A percentile compares a stretch with the other conserved stretches of the same genome.
These are phyloP conservation scores for Baronia brevicornis DNA, from an alignment of 2,888 invertebrate species.

Conservation along the genomic window DNA sequence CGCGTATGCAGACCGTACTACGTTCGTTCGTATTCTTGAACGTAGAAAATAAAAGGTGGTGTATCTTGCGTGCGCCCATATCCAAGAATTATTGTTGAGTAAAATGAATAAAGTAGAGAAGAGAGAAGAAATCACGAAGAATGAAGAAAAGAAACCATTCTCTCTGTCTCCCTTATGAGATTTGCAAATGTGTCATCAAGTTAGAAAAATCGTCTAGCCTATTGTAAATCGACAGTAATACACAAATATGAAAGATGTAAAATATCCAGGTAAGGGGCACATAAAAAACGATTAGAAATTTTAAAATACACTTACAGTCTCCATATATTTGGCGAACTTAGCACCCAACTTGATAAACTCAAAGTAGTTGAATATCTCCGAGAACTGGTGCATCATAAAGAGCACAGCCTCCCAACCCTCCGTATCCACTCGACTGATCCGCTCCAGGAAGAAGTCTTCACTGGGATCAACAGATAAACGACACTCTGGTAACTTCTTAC, in stretches of 20 bases:
- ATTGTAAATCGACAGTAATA: too few relatives aligned
- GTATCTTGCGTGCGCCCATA: too few relatives aligned
- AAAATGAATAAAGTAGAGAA: too few relatives aligned
- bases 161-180: too few relatives aligned
- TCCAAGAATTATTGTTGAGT: too few relatives aligned
- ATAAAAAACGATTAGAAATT: not conserved
- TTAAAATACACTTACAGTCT: constrained; percentile 39
- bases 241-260: not conserved
- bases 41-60: too few relatives aligned
- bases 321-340: constrained; percentile 53
- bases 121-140: too few relatives aligned
- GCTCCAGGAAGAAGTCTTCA: constrained; percentile 46
- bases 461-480: constrained; percentile 26
- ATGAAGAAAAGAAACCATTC: too few relatives aligned
- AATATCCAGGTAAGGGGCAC: not conserved
- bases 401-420: constrained; percentile 46
- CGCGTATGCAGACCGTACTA: too few relatives aligned
- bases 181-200: too few relatives aligned
- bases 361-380: constrained; percentile 42
- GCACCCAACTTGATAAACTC: constrained; percentile 47
- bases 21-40: too few relatives aligned
- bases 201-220: too few relatives aligned
- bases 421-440: constrained; percentile 33
- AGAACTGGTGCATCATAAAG: constrained; percentile 48
- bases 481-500: constrained; percentile 50